These are phyloP conservation scores for Sturnus vulgaris DNA, from an alignment of 2,113 vertebrate genomes.

Conservation along the genomic window DNA sequence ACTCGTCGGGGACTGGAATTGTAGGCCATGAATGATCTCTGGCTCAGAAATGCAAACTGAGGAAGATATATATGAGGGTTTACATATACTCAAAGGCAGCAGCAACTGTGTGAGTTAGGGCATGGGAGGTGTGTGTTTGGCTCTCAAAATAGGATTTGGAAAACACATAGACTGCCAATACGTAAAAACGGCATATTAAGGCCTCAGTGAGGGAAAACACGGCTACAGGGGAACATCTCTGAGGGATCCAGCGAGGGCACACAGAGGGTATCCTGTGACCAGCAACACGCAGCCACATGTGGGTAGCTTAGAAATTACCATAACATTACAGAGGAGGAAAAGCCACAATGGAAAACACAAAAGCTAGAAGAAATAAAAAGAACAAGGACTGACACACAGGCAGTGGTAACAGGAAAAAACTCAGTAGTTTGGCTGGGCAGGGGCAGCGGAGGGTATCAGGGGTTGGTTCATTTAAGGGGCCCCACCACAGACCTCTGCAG, in stretches of 20 bases:
- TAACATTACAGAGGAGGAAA: fast-evolving
- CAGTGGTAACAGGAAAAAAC: not conserved
- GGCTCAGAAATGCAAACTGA: not conserved
- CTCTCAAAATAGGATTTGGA: fast-evolving
- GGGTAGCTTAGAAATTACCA: not conserved
- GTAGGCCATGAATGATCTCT: not conserved
- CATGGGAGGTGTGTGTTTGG: not conserved
- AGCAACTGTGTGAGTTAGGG: not conserved
- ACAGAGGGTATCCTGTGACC: fast-evolving
- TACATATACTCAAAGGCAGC: not conserved
- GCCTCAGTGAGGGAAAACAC: not conserved
- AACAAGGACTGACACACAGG: too few species aligned
- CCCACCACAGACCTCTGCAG: not conserved
- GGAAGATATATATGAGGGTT: not conserved
- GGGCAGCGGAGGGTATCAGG: fast-evolving
- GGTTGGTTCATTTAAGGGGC: not conserved
- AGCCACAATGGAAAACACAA: not conserved
- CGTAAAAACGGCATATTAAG: not conserved
- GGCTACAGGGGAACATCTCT: not conserved
- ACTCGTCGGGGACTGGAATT: not conserved
- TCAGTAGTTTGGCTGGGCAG: not conserved
- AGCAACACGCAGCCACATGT: not conserved
- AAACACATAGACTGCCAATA: not conserved
- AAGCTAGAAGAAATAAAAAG: not conserved
- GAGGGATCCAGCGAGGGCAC: fast-evolving